Percentiles rank a stretch among this genome's conserved stretches.
Evolutionary conservation across 1,140 invertebrate species (phyloP).

Genomic region (Augochlora pura): DNA sequence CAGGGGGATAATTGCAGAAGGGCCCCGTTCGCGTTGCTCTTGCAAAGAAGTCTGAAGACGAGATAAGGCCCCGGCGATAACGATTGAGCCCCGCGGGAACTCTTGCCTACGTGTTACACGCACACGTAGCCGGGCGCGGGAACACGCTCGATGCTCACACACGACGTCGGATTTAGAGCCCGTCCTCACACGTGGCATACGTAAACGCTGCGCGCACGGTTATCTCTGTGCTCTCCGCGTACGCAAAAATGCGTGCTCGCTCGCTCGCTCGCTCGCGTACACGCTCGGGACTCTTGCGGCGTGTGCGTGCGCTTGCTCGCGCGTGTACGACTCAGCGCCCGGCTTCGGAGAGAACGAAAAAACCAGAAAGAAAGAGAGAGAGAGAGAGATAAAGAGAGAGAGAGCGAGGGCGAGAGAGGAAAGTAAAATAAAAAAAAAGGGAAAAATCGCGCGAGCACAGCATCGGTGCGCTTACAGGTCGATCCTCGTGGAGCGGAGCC

Average conservation of each 20-base stretch:
- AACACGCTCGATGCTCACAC: slow-evolving; percentile 41
- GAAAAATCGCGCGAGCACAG: slow-evolving; percentile 41
- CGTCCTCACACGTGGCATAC: slow-evolving; percentile 47
- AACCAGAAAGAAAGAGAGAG: neutral
- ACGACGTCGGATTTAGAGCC: slow-evolving; percentile 52
- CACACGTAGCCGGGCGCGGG: slow-evolving; percentile 20
- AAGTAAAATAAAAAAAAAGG: neutral
- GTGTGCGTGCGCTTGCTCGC: no score
- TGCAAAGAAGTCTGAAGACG: slow-evolving; percentile 71
- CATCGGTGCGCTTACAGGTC: neutral
- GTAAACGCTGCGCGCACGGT: slow-evolving; percentile 7
- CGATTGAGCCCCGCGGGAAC: slow-evolving; percentile 76
- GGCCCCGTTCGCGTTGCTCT: slow-evolving; percentile 71
- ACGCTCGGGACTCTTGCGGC: no score
- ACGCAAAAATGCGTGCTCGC: slow-evolving; percentile 37
- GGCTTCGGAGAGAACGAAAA: neutral
- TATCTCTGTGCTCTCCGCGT: slow-evolving; percentile 33
- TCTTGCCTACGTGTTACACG: slow-evolving; percentile 71
- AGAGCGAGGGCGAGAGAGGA: slow-evolving; percentile 7
- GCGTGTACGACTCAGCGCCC: no score
- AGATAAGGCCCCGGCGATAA: slow-evolving; percentile 76
- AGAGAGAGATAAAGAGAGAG: neutral
- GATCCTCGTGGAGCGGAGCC: no score
- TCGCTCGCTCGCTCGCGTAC: neutral
- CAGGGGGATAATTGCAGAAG: slow-evolving; percentile 76